Base-by-base conservation (phyloP, 2,797 vertebrate species). In the Helarctos malayanus region DNA sequence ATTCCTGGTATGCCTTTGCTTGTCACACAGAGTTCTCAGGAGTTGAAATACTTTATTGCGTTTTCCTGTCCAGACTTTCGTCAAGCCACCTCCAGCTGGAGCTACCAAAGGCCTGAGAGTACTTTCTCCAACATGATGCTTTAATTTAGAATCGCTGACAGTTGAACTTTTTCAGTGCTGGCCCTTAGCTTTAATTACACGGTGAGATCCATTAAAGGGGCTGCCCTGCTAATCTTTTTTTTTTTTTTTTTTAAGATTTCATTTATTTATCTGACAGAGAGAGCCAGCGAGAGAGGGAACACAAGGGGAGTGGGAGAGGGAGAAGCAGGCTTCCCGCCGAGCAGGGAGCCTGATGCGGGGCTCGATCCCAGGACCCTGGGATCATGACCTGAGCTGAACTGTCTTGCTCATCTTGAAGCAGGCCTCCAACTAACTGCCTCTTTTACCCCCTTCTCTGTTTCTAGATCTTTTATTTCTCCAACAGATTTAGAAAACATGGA, bases 91-190 rank as follows among this genome's bases (percentile, higher is more conserved):
- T 84, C 5, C n/a, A 61, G 57, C 32, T 79, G 54, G 47, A 96
- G 38, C 38, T 21, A 52, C 25, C 89, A 41, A 95, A 71, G 16
- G 41, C 57, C 35, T 81, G 65, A 56, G 13, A 83, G 27, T 21
- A 57, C 9, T 57, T 92, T 92, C 27, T 73, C 54, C 56, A 56
- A 57, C 9, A 63, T 73, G 65, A 52, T 27, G 32, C 88, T 94
- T 90, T 92, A 83, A 91, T 75, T 80, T 13, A 91, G 78, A 76
- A 75, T 88, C 82, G 84, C 71, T 38, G 54, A 69, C 32, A 79
- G 29, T 14, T 84, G 57, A 80, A 76, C 27, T 45, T 87, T 47
- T 79, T 89, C 56, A 47, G 5, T 57, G 23, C 32, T 75, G 49
- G n/a, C n/a, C 7, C 13, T 59, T 49, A 65, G 45, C 52, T 90